Evolutionary conservation across 2,797 vertebrate species (phyloP).

Genomic region (Loris lydekkerianus): DNA sequence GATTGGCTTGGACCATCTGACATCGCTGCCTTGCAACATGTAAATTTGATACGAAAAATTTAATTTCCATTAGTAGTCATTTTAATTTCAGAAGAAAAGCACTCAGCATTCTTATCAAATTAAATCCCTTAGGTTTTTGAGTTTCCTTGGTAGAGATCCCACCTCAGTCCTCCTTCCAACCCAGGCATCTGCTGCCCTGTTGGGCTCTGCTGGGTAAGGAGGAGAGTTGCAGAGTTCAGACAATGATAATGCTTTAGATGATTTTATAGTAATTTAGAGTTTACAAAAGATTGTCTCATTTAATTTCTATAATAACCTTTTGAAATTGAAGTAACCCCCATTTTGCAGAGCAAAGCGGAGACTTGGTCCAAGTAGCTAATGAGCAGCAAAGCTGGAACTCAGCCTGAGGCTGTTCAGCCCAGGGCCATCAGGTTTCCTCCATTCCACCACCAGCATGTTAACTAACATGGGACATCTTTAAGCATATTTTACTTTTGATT

Average conservation of each 20-base stretch:
- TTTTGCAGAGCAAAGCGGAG: neutral
- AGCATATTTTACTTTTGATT: neutral
- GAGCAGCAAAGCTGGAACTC: neutral
- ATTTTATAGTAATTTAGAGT: slow-evolving; percentile 48
- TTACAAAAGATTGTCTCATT: neutral
- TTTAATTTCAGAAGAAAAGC: slow-evolving; percentile 20
- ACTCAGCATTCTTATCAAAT: neutral
- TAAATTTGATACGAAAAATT: neutral
- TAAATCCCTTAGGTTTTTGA: neutral
- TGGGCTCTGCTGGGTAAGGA: neutral
- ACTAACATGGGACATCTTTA: too few species aligned
- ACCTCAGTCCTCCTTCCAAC: neutral
- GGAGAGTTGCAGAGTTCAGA: neutral
- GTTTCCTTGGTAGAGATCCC: neutral
- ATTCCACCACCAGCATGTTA: neutral
- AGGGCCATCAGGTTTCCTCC: neutral
- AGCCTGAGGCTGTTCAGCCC: neutral
- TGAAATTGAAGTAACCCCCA: neutral
- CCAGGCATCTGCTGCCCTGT: neutral
- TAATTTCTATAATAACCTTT: neutral
- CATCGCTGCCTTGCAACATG: neutral
- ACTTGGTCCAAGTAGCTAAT: neutral
- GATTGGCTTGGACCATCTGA: neutral
- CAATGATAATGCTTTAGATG: neutral
- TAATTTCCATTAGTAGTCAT: neutral